These are phyloP conservation scores for Drosophila jambulina DNA, from an alignment of 1,140 invertebrate genomes.

Conservation along the genomic window DNA sequence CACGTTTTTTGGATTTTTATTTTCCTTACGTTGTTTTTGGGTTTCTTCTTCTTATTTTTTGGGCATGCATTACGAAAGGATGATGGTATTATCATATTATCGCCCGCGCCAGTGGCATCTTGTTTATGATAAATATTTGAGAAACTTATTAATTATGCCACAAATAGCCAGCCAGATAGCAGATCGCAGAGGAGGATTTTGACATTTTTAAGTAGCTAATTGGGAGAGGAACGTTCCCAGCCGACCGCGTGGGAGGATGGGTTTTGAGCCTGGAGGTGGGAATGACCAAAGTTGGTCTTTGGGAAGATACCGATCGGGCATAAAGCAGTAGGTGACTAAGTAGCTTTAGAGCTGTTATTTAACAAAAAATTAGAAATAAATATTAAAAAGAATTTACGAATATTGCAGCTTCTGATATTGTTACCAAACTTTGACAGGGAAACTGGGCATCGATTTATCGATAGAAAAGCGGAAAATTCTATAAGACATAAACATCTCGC, in stretches of 20 bases:
- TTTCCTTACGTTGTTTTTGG: slow-evolving; percentile 16
- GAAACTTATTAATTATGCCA: slow-evolving; percentile 82
- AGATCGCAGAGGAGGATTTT: slow-evolving; percentile 33
- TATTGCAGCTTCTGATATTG: too few species aligned
- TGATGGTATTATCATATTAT: slow-evolving; percentile 79
- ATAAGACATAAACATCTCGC: too few species aligned
- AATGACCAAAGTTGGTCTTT: slow-evolving; percentile 38
- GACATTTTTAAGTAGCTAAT: slow-evolving; percentile 55
- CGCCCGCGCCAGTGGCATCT: slow-evolving; percentile 58
- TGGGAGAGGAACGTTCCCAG: slow-evolving; percentile 39
- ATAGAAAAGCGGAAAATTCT: too few species aligned
- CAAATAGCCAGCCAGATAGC: slow-evolving; percentile 64
- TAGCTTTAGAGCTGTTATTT: not conserved
- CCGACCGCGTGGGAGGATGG: slow-evolving; percentile 21
- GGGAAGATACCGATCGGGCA: slow-evolving; percentile 20
- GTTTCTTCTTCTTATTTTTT: slow-evolving; percentile 17
- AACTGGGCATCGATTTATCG: too few species aligned
- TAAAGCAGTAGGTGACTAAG: not conserved
- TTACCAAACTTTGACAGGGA: too few species aligned
- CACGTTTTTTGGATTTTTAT: slow-evolving; percentile 58
- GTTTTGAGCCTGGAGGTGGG: not conserved
- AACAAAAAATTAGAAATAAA: not conserved
- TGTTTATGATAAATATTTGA: slow-evolving; percentile 81
- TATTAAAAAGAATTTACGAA: too few species aligned
- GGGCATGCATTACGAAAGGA: slow-evolving; percentile 55